A percentile compares a stretch with the other conserved stretches of the same genome.
These are phyloP conservation scores for Amazona vittata DNA, from an alignment of 2,113 vertebrate genomes.

Conservation along the genomic window DNA sequence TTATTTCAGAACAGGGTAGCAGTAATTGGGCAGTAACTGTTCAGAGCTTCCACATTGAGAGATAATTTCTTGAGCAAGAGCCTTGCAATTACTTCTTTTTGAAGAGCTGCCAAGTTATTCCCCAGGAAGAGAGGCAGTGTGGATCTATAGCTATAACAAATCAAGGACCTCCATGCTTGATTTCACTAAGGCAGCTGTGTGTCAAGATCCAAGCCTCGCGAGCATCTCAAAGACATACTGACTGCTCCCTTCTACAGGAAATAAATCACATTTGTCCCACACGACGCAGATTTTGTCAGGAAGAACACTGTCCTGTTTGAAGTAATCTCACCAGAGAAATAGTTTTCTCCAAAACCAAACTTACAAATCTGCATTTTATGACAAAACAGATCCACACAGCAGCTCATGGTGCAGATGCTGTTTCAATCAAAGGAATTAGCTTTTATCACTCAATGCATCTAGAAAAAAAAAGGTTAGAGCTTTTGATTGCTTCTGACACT, in stretches of 20 bases:
- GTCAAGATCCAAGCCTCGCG: not conserved
- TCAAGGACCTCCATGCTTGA: not conserved
- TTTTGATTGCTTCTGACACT: not conserved
- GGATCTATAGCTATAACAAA: constrained; percentile 40
- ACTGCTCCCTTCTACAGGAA: not conserved
- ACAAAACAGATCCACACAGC: not conserved
- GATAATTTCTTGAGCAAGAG: constrained; percentile 22
- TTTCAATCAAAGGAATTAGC: not conserved
- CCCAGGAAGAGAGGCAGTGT: not conserved
- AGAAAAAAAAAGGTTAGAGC: not conserved
- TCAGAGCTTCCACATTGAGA: constrained; percentile 4
- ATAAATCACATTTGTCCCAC: not conserved
- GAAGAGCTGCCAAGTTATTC: constrained; percentile 42
- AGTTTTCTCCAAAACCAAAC: not conserved
- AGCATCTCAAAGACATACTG: not conserved
- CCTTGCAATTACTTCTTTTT: constrained; percentile 42
- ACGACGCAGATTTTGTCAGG: not conserved
- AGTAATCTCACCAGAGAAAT: not conserved
- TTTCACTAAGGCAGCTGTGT: not conserved
- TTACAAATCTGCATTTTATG: not conserved
- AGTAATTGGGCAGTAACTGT: constrained; percentile 37
- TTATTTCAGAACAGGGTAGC: constrained; percentile 5
- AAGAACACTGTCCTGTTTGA: not conserved
- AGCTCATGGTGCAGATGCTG: not conserved
- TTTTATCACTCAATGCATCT: not conserved